A percentile compares a stretch with the other conserved stretches of the same genome.
Evolutionary conservation across 1,140 invertebrate species (phyloP).

Genomic region (Babylonia areolata): DNA sequence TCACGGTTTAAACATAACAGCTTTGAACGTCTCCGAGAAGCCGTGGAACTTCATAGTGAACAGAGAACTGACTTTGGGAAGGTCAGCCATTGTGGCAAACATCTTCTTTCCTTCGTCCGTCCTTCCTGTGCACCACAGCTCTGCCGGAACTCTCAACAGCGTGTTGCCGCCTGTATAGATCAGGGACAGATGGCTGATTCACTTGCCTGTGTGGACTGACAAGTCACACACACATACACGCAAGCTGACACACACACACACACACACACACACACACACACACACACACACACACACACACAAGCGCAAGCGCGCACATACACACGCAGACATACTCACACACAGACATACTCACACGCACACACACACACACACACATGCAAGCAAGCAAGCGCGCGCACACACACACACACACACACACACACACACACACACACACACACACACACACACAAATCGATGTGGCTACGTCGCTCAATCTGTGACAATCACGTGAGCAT

Average conservation of each 20-base stretch:
- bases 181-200: neutral
- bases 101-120: too few relatives aligned
- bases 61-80: too few relatives aligned
- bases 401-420: slow-evolving; percentile 1
- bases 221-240: neutral
- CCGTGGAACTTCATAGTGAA: too few relatives aligned
- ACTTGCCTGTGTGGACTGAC: too few relatives aligned
- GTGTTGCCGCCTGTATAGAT: too few relatives aligned
- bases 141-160: neutral
- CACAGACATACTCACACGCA: neutral
- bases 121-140: neutral
- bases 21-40: too few relatives aligned
- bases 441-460: neutral
- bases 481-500: too few relatives aligned
- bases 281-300: neutral
- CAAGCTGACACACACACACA: neutral
- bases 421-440: neutral
- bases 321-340: neutral
- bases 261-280: slow-evolving; percentile 11
- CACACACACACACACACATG: neutral
- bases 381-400: neutral
- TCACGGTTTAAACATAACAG: too few relatives aligned
- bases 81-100: too few relatives aligned
- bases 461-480: neutral
- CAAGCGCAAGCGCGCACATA: neutral